Evolutionary conservation across 35 echinoderm and acorn worm genomes (phyloP), one percentile per base, ranked within the genome.

Genomic region (Nesometra sesokonis): DNA sequence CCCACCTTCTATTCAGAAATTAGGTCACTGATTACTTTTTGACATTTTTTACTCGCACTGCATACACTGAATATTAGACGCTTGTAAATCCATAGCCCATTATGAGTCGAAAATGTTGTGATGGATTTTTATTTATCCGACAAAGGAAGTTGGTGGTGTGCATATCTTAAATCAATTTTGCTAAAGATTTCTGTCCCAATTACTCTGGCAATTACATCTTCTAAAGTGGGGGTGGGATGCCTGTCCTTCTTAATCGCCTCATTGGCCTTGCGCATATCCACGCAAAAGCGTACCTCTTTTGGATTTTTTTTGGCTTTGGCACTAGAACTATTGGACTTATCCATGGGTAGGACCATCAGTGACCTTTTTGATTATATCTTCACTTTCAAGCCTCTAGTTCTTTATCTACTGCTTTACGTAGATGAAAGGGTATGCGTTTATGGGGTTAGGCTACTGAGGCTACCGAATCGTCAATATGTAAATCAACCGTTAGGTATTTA

Each of bases 61-160:
- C 86, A n/a, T n/a, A n/a, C n/a, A n/a, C n/a, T n/a, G n/a, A n/a
- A n/a, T n/a, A n/a, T n/a, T n/a, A n/a, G n/a, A 29, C 85, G 39
- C 52, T 87, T 94, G 46, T 88, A 91, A 17, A 81, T 0, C 80
- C 80, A 2, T 37, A n/a, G n/a, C n/a, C n/a, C n/a, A n/a, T n/a
- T n/a, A n/a, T n/a, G n/a, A n/a, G n/a, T n/a, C n/a, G n/a, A 79
- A 80, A 94, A 94, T 5, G 85, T 91, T 0, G 93, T 91, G 47
- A 94, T 91, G 32, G 91, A 32, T 9, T 86, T 30, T 32, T 57
- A 57, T 46, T 87, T 57, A 36, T 43, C 37, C 13, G 83, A 78
- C 84, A n/a, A n/a, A n/a, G n/a, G n/a, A n/a, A n/a, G n/a, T n/a
- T n/a, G n/a, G n/a, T n/a, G n/a, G n/a, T n/a, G 87, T 15, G 85